Evolutionary conservation across 2,113 vertebrate genomes (phyloP), one percentile per base, ranked within the genome.

Genomic region (Willisornis vidua): DNA sequence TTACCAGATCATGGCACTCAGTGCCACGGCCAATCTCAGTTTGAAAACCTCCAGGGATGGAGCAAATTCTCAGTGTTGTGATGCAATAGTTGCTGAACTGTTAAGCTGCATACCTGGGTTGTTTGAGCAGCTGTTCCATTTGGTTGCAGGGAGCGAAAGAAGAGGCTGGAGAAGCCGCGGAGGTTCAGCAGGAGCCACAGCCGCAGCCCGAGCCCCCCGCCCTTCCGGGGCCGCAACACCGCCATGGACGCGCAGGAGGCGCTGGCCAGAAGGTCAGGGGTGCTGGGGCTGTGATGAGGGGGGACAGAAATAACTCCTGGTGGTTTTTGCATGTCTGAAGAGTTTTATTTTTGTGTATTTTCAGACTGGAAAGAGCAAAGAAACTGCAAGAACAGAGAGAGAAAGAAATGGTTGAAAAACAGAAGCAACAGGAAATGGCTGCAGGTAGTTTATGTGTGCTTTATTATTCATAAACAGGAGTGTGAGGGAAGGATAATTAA

Each of bases 171-270:
- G 67, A 99, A 99, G 96, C 98, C 98, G 20, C 98, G 98, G 89
- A 98, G 98, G 87, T 98, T 98, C 94, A 98, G 98, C 95, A 99
- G 98, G 97, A 99, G 98, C 96, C 98, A 98, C 68, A 99, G 99
- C 93, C 96, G 98, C 33, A 98, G 99, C 58, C 97, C 98, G 1
- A 99, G 98, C 96, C 99, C 99, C 1, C 98, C 98, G 31, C 97
- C 98, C 19, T 99, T 99, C 96, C 98, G 99, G 46, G 99, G 99
- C 39, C 98, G 99, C 90, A 99, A 99, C 94, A 98, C 99, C 88
- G 99, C 99, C 33, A 99, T 99, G 99, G 99, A 99, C 96, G 99
- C 99, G 43, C 99, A 99, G 92, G 99, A 99, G 90, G 99, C 99
- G 19, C 95, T 99, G 92, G 99, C 99, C 94, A 98, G 99, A 97